Evolutionary conservation across 92 coral and sea anemone genomes (phyloP), one percentile per base, ranked within the genome.

Genomic region (Paragorgia papillata): DNA sequence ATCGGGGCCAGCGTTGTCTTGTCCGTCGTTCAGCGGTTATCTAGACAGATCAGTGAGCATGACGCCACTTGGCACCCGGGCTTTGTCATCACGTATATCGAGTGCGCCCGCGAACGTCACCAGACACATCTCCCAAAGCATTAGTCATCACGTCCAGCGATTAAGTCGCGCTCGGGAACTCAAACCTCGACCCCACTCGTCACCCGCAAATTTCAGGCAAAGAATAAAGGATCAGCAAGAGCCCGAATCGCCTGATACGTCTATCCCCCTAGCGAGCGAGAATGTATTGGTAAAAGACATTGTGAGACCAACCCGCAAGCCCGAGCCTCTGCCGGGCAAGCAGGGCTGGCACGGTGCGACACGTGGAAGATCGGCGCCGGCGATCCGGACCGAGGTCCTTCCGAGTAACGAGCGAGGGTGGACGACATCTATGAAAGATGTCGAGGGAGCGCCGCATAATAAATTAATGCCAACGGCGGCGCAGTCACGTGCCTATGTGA

Each of bases 21-120:
- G 53, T 54, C 90, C 31, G 81, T 75, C 41, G 53, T 87, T 21
- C 68, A 44, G 17, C 48, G 22, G 30, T 54, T 58, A 64, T 82
- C 64, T 19, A 57, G 81, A 60, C 27, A 59, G 30, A 76, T 69
- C 40, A 44, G 67, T 29, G 25, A 26, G 69, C 66, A 40, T 66
- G 59, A 68, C 75, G 22, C 75, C 75, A 25, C 29, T 44, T 17
- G 29, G 14, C 21, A 24, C 48, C 9, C 75, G 26, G 3, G 51
- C 51, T 5, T 28, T 22, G 40, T 54, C 78, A 76, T 71, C 78
- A 76, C 76, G 99, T 44, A 86, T 95, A 24, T 56, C 80, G 24
- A 95, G 99, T 78, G 99, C 99, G 4, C 99, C 99, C 67, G 82
- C 91, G 43, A 89, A 87, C 17, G 84, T 89, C 0, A 64, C 82